phyloP scores from a whole-genome alignment of 2,797 vertebrate genomes.

The Tympanoctomys barrerae region DNA sequence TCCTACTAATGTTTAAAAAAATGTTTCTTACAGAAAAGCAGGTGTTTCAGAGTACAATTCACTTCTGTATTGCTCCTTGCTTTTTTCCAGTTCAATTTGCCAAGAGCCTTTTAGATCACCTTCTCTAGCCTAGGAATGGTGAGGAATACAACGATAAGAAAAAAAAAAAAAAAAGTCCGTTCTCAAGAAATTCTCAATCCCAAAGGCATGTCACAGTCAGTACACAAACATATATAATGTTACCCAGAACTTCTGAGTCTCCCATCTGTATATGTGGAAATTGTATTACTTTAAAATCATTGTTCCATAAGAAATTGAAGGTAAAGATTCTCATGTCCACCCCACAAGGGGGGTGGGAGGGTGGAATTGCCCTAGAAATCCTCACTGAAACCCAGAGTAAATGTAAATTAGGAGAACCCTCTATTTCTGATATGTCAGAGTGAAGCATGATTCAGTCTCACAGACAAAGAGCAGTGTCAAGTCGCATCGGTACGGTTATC shows the following conservation, averaged over 20 bases:
- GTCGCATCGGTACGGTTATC: neutral
- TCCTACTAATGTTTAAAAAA: neutral
- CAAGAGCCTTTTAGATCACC: conserved; percentile 57
- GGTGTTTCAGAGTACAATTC: conserved; percentile 42
- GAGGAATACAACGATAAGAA: conserved; percentile 6
- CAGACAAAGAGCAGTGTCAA: neutral
- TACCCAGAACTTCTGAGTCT: neutral
- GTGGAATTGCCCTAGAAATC: neutral
- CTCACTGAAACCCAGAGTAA: neutral
- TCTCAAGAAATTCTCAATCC: conserved; percentile 17
- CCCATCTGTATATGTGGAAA: neutral
- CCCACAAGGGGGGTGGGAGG: neutral
- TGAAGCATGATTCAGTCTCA: neutral
- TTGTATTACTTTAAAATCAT: neutral
- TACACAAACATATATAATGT: neutral
- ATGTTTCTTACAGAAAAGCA: conserved; percentile 39
- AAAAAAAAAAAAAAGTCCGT: conserved; percentile 7
- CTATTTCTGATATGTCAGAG: neutral
- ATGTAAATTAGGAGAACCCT: neutral
- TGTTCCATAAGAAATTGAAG: neutral
- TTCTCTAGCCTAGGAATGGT: neutral
- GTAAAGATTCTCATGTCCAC: neutral
- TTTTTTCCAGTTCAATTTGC: conserved; percentile 57
- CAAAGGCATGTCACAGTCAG: neutral
- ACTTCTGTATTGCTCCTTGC: conserved; percentile 5